These are phyloP conservation scores for Stichodactyla mertensii DNA, from an alignment of 64 coral and sea anemone genomes.

Conservation along the genomic window DNA sequence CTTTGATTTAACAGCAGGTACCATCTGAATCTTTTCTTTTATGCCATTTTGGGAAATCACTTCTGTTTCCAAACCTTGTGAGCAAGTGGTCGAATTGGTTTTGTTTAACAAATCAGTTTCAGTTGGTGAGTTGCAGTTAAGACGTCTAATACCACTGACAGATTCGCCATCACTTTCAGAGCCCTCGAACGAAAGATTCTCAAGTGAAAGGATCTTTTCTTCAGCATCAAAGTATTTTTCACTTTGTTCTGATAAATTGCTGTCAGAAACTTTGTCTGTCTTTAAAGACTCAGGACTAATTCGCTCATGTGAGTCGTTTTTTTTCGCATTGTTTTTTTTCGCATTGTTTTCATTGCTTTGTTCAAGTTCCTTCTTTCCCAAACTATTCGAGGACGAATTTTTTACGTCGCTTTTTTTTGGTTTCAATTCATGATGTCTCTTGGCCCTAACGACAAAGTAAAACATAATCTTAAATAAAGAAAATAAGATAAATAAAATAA, in stretches of 20 bases:
- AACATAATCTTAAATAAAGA: neutral
- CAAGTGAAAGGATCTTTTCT: constrained; percentile 14
- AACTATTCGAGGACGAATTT: neutral
- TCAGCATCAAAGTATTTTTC: neutral
- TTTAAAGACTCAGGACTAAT: neutral
- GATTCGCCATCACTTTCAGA: neutral
- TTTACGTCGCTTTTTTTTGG: neutral
- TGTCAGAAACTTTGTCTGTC: neutral
- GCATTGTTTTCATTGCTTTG: neutral
- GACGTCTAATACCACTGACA: too few species aligned
- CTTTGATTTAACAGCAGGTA: constrained; percentile 6
- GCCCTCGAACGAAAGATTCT: constrained; percentile 18
- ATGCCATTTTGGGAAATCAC: too few species aligned
- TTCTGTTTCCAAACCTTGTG: neutral
- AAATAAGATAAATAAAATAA: too few species aligned
- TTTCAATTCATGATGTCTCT: neutral
- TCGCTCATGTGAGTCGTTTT: neutral
- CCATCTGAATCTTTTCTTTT: neutral
- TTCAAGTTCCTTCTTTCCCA: neutral
- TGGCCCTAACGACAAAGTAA: neutral
- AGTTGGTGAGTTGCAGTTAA: neutral
- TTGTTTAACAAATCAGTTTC: neutral
- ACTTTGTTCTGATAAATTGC: neutral
- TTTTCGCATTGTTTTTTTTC: neutral
- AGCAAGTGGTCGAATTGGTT: neutral